Base-by-base conservation (phyloP, 2,888 invertebrate genomes). In the Hipparchia semele region DNA sequence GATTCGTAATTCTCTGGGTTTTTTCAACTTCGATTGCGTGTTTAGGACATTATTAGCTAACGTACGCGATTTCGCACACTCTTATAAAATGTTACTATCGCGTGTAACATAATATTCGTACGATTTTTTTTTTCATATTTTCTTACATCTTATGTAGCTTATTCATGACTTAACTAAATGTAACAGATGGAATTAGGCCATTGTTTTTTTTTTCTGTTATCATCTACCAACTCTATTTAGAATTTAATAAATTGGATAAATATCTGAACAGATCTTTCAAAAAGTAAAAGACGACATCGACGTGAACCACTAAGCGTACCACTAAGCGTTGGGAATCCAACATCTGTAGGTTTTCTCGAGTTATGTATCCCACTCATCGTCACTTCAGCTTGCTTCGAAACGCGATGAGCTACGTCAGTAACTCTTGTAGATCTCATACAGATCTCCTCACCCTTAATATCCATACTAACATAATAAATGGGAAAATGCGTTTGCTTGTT, bases 21-120 rank as follows among this genome's bases (percentile, higher is more conserved):
- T 10, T 67, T 65, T 51, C 10, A 33, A 67, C 46, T 10, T 12
- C 33, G 65, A 65, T 53, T 65, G 51, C 23, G 53, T 10, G 23
- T 23, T 23, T 10, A 12, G 8, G 13, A 12, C 12, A 53, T 23
- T 62, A 62, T 7, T 62, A 5, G 51, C 65, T 51, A 10, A 65
- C 33, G n/a, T 65, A 53, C 6, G 33, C 12, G 23, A 65, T 65
- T 65, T 33, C 6, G 49, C 53, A 65, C 46, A 13, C 7, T 46
- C 8, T 12, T n/a, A 10, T 12, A 45, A 45, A 61, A 45, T 61
- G 7, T 61, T n/a, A 6, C 39, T 58, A 49, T 62, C 62, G 46
- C 46, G 46, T 62, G 46, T 62, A 8, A 62, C 7, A 49, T 49
- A 49, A 49, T 23, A 8, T 2, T 23, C 58, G 8, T 23, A 23